These are phyloP conservation scores for Oreonectes daqikongensis DNA, from an alignment of 2,797 vertebrate species.

Conservation along the genomic window DNA sequence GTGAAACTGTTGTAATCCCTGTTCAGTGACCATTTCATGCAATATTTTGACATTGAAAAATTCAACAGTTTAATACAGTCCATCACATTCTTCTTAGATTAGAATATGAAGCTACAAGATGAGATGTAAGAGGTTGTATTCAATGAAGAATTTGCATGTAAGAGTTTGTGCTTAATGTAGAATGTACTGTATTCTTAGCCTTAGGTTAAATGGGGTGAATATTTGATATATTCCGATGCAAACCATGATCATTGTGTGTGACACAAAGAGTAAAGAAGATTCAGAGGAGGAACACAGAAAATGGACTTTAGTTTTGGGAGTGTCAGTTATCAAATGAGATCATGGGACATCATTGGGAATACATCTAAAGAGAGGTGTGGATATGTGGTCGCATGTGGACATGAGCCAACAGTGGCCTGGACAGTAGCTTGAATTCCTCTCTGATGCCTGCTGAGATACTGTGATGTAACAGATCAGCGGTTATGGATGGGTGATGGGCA, in stretches of 20 bases:
- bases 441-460: neutral
- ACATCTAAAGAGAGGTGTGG: conserved; percentile 6
- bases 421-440: conserved; percentile 4
- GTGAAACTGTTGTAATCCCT: neutral
- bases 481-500: neutral
- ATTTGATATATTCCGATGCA: neutral
- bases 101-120: too few species aligned
- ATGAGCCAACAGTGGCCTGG: neutral
- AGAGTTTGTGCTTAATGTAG: too few species aligned
- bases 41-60: neutral
- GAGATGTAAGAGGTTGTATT: neutral
- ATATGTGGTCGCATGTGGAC: conserved; percentile 10
- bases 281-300: neutral
- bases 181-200: too few species aligned
- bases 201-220: neutral
- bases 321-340: conserved; percentile 33
- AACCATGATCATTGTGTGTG: neutral
- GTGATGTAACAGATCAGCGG: neutral
- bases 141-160: too few species aligned
- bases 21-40: neutral
- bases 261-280: neutral
- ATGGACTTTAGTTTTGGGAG: neutral
- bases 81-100: neutral
- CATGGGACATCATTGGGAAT: neutral
- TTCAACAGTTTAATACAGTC: neutral